Evolutionary conservation across 1,140 invertebrate genomes (phyloP), one percentile per base, ranked within the genome.

Genomic region (Pygmarrhopalites habei): DNA sequence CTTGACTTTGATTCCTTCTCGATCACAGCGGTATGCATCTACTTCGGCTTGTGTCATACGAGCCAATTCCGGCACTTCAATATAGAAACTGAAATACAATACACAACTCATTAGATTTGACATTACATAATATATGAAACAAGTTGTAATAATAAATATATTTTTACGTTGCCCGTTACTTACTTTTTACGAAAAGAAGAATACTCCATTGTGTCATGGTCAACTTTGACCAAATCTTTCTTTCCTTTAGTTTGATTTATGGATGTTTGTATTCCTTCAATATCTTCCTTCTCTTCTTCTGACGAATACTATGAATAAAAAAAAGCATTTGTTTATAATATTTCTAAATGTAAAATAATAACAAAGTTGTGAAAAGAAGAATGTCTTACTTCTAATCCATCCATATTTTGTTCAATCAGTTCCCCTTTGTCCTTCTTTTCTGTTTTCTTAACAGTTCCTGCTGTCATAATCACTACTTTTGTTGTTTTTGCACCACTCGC

Each of bases 361-460:
- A 12, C 15, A 26, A 53, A 47, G 5, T 4, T 10, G 28, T 46
- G 44, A n/a, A 21, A 14, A 46, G 35, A 7, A 39, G 7, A 10
- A 10, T 39, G 60, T 28, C 58, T 64, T 74, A 81, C 80, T 77
- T 98, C 94, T 60, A 98, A 78, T 21, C 90, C 92, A 78, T 98
- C 95, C 78, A 95, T 89, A 79, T 98, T 96, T 74, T 95, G 93
- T 75, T 97, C 92, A 72, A 98, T 96, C 0, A 98, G 76, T 79
- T 98, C 95, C 58, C 95, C 92, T 79, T 87, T 87, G 78, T 75
- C 82, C 73, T 85, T 84, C 59, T 88, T 86, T 43, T 87, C 83
- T 72, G 87, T 88, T 72, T 88, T 89, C 73, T 95, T 95, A 19
- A 90, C 90, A 7, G 93, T 86, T 14, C 91, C 93, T n/a, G 88